Evolutionary conservation across 2,113 vertebrate species (phyloP).

Genomic region (Oryzias woworae): DNA sequence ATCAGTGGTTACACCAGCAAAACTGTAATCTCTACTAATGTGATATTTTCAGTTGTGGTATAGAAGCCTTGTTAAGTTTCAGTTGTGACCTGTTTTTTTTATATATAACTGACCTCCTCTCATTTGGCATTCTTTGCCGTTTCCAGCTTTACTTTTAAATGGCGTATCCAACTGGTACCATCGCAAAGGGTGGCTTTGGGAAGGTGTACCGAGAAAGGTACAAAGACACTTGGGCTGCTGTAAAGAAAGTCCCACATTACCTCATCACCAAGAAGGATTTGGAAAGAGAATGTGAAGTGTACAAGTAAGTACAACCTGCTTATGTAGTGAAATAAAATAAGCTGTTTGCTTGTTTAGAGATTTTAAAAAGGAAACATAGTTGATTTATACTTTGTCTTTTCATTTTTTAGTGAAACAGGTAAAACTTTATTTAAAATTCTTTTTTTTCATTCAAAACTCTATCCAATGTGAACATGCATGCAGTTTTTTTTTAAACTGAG

Average conservation of each 20-base stretch:
- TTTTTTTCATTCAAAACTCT: too few relatives aligned
- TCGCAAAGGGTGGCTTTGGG: conserved; percentile 73
- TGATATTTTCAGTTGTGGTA: background rate
- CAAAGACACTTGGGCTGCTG: conserved; percentile 71
- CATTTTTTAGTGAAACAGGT: too few relatives aligned
- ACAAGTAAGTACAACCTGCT: conserved; percentile 61
- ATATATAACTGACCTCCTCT: background rate
- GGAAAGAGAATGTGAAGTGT: conserved; percentile 72
- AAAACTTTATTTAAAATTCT: too few relatives aligned
- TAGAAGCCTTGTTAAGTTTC: background rate
- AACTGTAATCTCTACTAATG: background rate
- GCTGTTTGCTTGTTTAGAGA: too few relatives aligned
- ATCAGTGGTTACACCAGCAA: too few relatives aligned
- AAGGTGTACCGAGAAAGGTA: conserved; percentile 74
- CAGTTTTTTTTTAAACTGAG: too few relatives aligned
- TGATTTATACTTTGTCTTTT: too few relatives aligned
- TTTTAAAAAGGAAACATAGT: too few relatives aligned
- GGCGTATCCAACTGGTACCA: conserved; percentile 67
- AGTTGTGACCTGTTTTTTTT: background rate
- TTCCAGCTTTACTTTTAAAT: conserved; percentile 37
- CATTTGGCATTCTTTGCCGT: background rate
- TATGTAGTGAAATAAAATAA: background rate
- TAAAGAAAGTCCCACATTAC: conserved; percentile 69
- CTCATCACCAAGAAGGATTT: conserved; percentile 61
- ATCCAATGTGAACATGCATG: too few relatives aligned